A percentile compares a stretch with the other conserved stretches of the same genome.
Conservation (phyloP, 2,888 invertebrate genomes). For the Cheilosia impressa region DNA sequence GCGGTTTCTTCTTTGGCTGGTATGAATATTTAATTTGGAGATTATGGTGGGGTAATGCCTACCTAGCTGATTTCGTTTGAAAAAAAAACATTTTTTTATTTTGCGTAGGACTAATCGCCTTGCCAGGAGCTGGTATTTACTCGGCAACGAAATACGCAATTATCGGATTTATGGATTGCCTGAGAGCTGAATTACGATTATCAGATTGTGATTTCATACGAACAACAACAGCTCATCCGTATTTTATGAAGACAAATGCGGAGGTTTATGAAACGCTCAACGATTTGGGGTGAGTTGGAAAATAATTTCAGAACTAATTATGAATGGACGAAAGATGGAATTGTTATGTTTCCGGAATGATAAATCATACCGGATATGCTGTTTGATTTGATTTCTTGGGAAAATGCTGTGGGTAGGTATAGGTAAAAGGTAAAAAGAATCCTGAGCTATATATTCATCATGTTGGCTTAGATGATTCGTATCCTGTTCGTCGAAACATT, state of each 20-base stretch:
- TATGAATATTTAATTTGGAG: slow-evolving; percentile 55
- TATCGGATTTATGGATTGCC: slow-evolving; percentile 83
- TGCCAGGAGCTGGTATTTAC: slow-evolving; percentile 83
- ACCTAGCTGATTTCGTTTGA: no score
- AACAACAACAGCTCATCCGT: slow-evolving; percentile 83
- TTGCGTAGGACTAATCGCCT: slow-evolving; percentile 79
- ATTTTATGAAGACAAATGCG: slow-evolving; percentile 82
- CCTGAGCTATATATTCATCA: no score
- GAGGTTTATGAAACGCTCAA: slow-evolving; percentile 81
- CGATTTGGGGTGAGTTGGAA: slow-evolving; percentile 80
- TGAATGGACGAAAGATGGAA: slow-evolving; percentile 27
- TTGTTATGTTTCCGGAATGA: slow-evolving; percentile 22
- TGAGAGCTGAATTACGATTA: slow-evolving; percentile 82
- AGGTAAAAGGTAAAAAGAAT: background rate
- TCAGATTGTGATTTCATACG: slow-evolving; percentile 82
- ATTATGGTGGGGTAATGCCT: background rate
- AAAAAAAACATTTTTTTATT: slow-evolving; percentile 8
- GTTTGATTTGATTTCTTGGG: slow-evolving; percentile 3
- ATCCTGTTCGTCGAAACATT: no score
- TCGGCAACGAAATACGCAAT: slow-evolving; percentile 84
- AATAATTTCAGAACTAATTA: slow-evolving; percentile 58
- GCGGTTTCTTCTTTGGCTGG: slow-evolving; percentile 84
- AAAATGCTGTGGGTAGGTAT: background rate
- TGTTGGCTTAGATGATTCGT: no score
- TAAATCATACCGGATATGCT: slow-evolving; percentile 42